Base-by-base conservation (phyloP, 1,140 invertebrate species). In the Drosophila hydei region DNA sequence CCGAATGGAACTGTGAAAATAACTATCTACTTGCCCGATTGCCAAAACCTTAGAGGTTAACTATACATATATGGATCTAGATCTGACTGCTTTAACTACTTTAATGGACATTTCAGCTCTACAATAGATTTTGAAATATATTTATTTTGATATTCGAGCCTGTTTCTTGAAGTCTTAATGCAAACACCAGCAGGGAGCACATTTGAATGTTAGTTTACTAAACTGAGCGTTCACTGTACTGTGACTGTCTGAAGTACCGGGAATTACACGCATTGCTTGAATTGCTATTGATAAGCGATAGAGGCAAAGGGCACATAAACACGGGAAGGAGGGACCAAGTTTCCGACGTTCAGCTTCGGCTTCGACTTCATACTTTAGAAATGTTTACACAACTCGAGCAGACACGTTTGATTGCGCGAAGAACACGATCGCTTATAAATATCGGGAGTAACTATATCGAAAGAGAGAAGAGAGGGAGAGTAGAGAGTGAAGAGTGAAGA, bases 351-450 rank as follows among this genome's bases (percentile, higher is more conserved):
- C 12, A n/a, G 11, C 1, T 47, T 14, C 23, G 11, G 18, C 8
- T 47, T 27, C 38, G 14, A 11, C 18, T 60, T 33, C 18, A 30
- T 36, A 48, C 30, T 38, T 54, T 19, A 19, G 18, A 14, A 21
- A 19, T 65, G n/a, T 16, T 65, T 47, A 67, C 52, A 25, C 21
- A 51, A 51, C 30, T 40, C 58, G 30, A 36, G 50, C 38, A 48
- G 36, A 30, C 43, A 40, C 54, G 64, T 65, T 79, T 79, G 36
- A 61, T 62, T 40, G 74, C 74, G 76, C 43, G 64, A 78, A 70
- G 62, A 79, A 74, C 76, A 70, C 47, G 76, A 78, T 78, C 62
- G 76, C 64, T 56, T 79, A 73, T 78, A 65, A 69, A 78, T 79
- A 79, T 75, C 76, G 30, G 12, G 30, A 11, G 11, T 33, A 33